Percentiles rank a stretch among this genome's conserved stretches.
phyloP scores from a whole-genome alignment of 2,797 vertebrate species.

The Paramormyrops hopkinsi region DNA sequence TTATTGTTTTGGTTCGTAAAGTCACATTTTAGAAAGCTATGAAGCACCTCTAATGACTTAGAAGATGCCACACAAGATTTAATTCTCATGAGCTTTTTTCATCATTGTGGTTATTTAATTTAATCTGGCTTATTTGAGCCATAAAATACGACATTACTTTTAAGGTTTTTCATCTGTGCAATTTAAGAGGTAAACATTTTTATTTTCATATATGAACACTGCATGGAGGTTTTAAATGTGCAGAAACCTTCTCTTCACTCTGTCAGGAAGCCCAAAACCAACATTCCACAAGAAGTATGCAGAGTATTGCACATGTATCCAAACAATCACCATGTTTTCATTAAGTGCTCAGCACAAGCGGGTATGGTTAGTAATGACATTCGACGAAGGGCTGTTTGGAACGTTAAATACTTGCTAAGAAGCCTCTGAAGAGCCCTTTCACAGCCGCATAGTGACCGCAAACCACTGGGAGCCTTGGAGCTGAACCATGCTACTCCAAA shows the following conservation, averaged over 20 bases:
- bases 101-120: background rate
- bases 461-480: constrained; percentile 6
- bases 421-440: constrained; percentile 7
- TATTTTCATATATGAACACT: background rate
- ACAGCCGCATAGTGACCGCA: constrained; percentile 6
- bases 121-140: background rate
- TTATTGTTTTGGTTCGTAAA: background rate
- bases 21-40: background rate
- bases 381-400: background rate
- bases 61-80: background rate
- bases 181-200: background rate
- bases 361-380: constrained; percentile 8
- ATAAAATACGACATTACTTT: background rate
- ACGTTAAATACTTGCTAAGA: background rate
- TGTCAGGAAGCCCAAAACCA: constrained; percentile 10
- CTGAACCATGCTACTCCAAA: background rate
- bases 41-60: background rate
- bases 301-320: constrained; percentile 1
- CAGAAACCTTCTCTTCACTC: background rate
- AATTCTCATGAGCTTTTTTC: background rate
- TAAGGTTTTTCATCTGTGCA: background rate
- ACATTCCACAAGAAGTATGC: constrained; percentile 9
- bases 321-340: constrained; percentile 16
- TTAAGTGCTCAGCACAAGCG: background rate
- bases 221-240: background rate